Evolutionary conservation across 2,797 vertebrate species (phyloP).

Genomic region (Amblyopsis hoosieri): DNA sequence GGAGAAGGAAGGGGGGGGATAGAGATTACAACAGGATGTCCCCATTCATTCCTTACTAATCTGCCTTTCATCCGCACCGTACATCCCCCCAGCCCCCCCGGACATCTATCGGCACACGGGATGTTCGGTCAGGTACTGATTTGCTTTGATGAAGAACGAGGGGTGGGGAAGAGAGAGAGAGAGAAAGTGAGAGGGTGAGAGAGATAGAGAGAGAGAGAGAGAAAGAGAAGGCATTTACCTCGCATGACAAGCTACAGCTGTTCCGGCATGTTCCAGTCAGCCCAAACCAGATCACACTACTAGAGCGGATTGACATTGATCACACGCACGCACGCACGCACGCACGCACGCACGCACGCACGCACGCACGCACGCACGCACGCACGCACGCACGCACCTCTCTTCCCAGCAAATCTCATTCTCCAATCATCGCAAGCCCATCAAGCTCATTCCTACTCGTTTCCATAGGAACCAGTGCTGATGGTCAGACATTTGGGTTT

Average conservation of each 20-base stretch:
- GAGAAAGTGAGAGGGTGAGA: slow-evolving; percentile 13
- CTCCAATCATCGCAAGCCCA: slow-evolving; percentile 18
- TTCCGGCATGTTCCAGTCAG: slow-evolving; percentile 9
- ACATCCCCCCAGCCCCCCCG: slow-evolving; percentile 45
- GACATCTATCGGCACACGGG: slow-evolving; percentile 69
- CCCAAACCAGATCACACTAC: slow-evolving; percentile 17
- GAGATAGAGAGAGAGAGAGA: not conserved
- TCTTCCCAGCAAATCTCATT: slow-evolving; percentile 2
- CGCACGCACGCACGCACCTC: not conserved
- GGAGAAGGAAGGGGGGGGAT: slow-evolving; percentile 21
- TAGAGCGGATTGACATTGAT: slow-evolving; percentile 25
- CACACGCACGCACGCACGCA: not conserved
- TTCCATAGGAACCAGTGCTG: slow-evolving; percentile 47
- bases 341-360: not conserved
- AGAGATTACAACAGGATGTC: slow-evolving; percentile 75
- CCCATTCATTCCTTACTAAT: slow-evolving; percentile 73
- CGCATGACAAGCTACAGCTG: slow-evolving; percentile 41
- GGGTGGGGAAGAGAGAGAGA: slow-evolving; percentile 15
- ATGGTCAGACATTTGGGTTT: slow-evolving; percentile 22
- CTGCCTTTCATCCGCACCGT: slow-evolving; percentile 62
- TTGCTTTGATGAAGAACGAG: slow-evolving; percentile 32
- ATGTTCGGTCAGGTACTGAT: slow-evolving; percentile 58
- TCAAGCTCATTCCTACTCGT: slow-evolving; percentile 35
- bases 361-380: slow-evolving; percentile 8
- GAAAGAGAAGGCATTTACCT: slow-evolving; percentile 14